Base-by-base conservation (phyloP, 2,113 vertebrate species). In the Strix aluco region DNA sequence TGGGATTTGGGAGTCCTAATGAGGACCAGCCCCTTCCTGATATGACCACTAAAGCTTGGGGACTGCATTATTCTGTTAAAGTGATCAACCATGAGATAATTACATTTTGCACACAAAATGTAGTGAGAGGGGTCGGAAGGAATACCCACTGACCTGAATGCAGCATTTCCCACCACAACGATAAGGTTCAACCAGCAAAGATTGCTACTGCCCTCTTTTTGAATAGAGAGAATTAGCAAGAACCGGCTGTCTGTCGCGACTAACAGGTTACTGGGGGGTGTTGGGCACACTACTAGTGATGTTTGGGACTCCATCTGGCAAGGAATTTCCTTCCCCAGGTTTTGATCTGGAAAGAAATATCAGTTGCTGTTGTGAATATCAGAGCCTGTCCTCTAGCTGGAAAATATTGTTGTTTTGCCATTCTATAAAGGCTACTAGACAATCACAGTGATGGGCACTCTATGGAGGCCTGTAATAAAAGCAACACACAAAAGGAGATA, bases 171-270 rank as follows among this genome's bases (percentile, higher is more conserved):
- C 89, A 94, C 69, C 47, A 51, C 46, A 32, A 23, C 6, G 13
- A 17, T 72, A 88, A 88, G 80, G 63, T 77, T 82, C 91, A 90
- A n/a, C 36, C 52, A 42, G 62, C 71, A 84, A 88, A 94, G 94
- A 59, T 73, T 92, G 91, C 91, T 97, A 63, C 89, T 94, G 93
- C 93, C 95, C 91, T 96, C 92, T 92, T 78, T 93, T 91, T 89
- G 72, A 93, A 34, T 54, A 79, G 63, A 79, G 46, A 49, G 65
- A 72, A 84, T 91, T 54, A 84, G 86, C 69, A 84, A 84, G 81
- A 86, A 36, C 25, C 0, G 0, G 9, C 81, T 77, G 10, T 6
- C 44, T 77, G 49, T 51, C 5, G 1, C 10, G 57, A 69, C 42
- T 84, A n/a, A 75, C 40, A 44, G n/a, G 49, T 86, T 69, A 66